A percentile compares a stretch with the other conserved stretches of the same genome.
Evolutionary conservation across 2,113 vertebrate species (phyloP).

Genomic region (Aplodontia rufa): DNA sequence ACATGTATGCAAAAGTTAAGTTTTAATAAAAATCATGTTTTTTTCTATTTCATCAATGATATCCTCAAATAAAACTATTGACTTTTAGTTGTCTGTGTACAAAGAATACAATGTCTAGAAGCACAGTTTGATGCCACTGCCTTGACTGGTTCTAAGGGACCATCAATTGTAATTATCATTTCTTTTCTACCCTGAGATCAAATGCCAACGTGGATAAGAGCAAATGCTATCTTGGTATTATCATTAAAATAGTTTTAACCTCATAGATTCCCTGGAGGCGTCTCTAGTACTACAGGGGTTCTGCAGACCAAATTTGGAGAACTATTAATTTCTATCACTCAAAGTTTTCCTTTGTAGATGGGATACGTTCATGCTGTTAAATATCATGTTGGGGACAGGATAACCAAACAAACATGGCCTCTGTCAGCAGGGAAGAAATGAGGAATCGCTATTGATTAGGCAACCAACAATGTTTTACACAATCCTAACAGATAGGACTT

Average conservation of each 20-base stretch:
- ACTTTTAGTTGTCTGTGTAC: background rate
- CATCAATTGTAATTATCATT: background rate
- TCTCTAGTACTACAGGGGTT: background rate
- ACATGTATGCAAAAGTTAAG: background rate
- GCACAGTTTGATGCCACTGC: background rate
- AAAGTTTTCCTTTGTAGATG: background rate
- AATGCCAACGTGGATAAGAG: background rate
- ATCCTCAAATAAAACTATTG: background rate
- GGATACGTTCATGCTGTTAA: background rate
- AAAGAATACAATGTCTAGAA: background rate
- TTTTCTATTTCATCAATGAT: background rate
- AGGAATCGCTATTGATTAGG: background rate
- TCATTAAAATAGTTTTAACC: background rate
- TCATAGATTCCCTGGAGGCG: background rate
- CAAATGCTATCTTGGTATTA: background rate
- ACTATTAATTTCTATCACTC: background rate
- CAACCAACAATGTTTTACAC: background rate
- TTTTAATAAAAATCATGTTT: background rate
- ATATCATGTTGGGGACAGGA: background rate
- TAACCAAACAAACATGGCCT: background rate
- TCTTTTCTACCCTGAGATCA: background rate
- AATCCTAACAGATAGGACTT: background rate
- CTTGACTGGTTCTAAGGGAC: background rate
- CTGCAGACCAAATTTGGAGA: background rate
- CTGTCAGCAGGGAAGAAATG: background rate